Evolutionary conservation across 2,113 vertebrate genomes (phyloP).

Genomic region (Perca fluviatilis): DNA sequence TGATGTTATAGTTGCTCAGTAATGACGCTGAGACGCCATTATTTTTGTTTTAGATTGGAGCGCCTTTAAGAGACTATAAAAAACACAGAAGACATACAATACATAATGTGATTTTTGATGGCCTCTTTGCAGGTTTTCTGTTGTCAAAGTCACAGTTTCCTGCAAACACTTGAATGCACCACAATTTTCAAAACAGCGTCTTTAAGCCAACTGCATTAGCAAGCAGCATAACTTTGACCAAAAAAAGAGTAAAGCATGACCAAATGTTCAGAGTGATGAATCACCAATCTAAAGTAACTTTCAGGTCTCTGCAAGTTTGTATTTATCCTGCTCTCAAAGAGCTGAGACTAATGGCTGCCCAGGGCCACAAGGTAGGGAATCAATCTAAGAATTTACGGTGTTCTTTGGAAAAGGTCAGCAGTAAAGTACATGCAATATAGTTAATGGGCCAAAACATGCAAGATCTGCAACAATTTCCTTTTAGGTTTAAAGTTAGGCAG

Average conservation of each 20-base stretch:
- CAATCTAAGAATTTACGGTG: constrained; percentile 23
- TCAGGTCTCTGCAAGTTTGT: constrained; percentile 28
- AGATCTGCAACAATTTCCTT: not conserved
- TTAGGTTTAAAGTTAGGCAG: not conserved
- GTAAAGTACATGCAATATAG: constrained; percentile 24
- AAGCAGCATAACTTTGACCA: constrained; percentile 5
- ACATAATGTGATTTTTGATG: not conserved
- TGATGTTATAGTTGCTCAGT: not conserved
- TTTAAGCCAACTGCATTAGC: not conserved
- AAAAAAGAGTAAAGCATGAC: constrained; percentile 16
- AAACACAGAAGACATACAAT: not conserved
- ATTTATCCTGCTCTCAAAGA: constrained; percentile 42
- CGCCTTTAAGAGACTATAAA: not conserved
- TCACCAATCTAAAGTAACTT: constrained; percentile 26
- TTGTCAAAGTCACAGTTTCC: not conserved
- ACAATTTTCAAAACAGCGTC: not conserved
- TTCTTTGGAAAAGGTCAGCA: constrained; percentile 60
- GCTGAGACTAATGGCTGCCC: constrained; percentile 52
- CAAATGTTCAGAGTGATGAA: constrained; percentile 21
- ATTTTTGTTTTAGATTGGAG: not conserved
- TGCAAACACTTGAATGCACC: not conserved
- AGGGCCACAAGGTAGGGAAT: constrained; percentile 28
- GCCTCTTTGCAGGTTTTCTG: not conserved
- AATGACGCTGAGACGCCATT: not conserved
- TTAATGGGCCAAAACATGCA: constrained; percentile 42